Percentiles rank a stretch among this genome's conserved stretches.
phyloP scores from a whole-genome alignment of 1,140 invertebrate species.

The Babylonia areolata region DNA sequence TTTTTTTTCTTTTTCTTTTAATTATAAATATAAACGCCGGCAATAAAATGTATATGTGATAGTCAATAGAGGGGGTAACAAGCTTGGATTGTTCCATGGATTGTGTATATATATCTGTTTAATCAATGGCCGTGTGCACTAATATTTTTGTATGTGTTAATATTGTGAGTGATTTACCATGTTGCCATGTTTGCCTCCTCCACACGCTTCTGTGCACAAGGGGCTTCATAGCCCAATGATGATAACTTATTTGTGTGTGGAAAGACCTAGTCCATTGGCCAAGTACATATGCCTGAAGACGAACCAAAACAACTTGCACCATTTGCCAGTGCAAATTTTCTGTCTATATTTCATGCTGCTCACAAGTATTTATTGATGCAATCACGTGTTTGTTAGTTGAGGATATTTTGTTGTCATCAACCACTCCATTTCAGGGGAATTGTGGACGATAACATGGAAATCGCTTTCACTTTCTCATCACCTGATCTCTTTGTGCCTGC shows the following conservation, averaged over 20 bases:
- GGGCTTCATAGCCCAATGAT: background rate
- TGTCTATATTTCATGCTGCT: background rate
- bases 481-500: constrained; percentile 22
- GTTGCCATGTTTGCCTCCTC: constrained; percentile 34
- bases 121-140: background rate
- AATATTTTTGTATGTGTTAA: background rate
- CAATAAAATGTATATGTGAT: background rate
- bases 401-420: background rate
- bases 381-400: background rate
- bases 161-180: background rate
- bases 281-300: background rate
- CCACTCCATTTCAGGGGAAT: background rate
- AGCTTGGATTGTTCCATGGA: background rate
- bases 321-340: background rate
- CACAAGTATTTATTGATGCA: constrained; percentile 12
- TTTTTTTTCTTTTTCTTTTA: constrained; percentile 24
- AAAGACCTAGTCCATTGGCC: constrained; percentile 9
- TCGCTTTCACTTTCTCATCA: background rate
- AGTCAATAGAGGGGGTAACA: background rate
- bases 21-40: no score
- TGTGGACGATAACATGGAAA: background rate
- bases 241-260: background rate
- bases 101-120: background rate
- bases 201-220: constrained; percentile 9
- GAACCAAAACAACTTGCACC: constrained; percentile 9